Evolutionary conservation across 2,113 vertebrate genomes (phyloP).

Genomic region (Callipepla californica): DNA sequence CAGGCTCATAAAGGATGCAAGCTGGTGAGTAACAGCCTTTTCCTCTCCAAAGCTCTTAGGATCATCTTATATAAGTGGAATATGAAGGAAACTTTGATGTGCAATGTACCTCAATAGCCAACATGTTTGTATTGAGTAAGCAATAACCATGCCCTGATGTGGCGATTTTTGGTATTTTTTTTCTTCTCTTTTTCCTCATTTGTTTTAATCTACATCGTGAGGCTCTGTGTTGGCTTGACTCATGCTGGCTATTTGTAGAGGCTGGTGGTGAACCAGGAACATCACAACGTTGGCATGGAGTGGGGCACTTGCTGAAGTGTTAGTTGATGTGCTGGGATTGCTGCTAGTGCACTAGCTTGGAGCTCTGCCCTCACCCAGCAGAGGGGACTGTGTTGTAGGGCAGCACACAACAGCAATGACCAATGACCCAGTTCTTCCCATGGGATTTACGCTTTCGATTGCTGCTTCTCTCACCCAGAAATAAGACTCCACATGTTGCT

Average conservation of each 20-base stretch:
- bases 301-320: fast-evolving
- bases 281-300: fast-evolving
- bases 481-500: background rate
- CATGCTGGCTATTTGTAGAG: background rate
- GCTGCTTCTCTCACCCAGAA: background rate
- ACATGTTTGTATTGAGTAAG: fast-evolving
- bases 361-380: background rate
- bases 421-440: fast-evolving
- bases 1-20: background rate
- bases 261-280: background rate
- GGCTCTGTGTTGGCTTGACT: background rate
- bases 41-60: background rate
- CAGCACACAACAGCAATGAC: background rate
- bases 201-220: background rate
- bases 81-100: background rate
- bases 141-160: fast-evolving
- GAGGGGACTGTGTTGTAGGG: fast-evolving
- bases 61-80: background rate
- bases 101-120: background rate
- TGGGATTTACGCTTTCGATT: background rate
- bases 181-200: background rate
- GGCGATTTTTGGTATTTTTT: background rate
- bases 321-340: background rate
- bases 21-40: background rate
- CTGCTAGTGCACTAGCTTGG: fast-evolving